These are phyloP conservation scores for Opisthocomus hoazin DNA, from an alignment of 2,113 vertebrate species.

Conservation along the genomic window DNA sequence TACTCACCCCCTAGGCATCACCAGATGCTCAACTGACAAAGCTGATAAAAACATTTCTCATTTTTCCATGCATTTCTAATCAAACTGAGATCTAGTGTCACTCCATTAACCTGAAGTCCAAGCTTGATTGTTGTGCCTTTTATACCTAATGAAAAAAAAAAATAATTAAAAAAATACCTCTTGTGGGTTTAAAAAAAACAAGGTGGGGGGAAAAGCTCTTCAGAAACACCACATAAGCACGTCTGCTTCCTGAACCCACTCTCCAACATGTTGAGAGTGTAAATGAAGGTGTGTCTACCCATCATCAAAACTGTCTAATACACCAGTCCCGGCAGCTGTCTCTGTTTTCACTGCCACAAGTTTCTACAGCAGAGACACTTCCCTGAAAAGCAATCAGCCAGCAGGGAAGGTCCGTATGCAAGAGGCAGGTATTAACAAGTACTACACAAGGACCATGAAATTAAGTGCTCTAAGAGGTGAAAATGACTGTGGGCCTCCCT, in stretches of 20 bases:
- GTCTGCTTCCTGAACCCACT: not conserved
- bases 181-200: not conserved
- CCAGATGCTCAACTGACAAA: slow-evolving; percentile 21
- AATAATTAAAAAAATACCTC: not conserved
- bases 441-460: not conserved
- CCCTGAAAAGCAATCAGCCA: not conserved
- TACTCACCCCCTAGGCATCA: not conserved
- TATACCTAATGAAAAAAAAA: not conserved
- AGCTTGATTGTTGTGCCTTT: not conserved
- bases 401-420: not conserved
- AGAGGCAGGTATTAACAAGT: not conserved
- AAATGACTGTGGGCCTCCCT: not conserved
- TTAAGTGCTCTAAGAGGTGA: not conserved
- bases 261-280: not conserved
- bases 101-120: not conserved
- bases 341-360: not conserved
- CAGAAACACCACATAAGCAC: not conserved
- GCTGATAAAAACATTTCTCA: not conserved
- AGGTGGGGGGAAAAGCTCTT: not conserved
- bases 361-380: not conserved
- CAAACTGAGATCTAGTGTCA: not conserved
- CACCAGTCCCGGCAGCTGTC: not conserved
- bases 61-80: not conserved
- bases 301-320: not conserved
- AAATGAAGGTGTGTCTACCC: not conserved